phyloP scores from a whole-genome alignment of 2,797 vertebrate species.

The Lepilemur septentrionalis region DNA sequence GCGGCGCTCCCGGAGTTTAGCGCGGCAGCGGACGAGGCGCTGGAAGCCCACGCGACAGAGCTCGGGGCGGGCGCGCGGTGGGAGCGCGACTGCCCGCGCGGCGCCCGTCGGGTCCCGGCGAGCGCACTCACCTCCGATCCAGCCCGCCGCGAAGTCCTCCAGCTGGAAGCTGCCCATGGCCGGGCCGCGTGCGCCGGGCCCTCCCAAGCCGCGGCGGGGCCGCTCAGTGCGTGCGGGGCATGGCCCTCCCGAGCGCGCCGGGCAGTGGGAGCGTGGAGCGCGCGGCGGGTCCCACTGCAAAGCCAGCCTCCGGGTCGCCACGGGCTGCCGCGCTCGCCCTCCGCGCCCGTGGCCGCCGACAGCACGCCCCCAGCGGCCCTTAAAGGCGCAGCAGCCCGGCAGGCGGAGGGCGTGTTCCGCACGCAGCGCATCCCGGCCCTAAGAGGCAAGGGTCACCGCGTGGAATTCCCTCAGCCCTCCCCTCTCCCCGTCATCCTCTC shows the following conservation, averaged over 20 bases:
- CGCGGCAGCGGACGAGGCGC: too few relatives aligned
- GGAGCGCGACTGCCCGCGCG: too few relatives aligned
- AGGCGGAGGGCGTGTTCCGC: fast-evolving
- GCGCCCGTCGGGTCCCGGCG: background rate
- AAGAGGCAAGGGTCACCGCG: background rate
- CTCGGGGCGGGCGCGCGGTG: fast-evolving
- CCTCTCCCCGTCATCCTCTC: too few relatives aligned
- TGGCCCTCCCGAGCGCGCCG: background rate
- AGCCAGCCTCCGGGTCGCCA: background rate
- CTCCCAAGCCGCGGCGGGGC: background rate
- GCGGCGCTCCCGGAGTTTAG: background rate
- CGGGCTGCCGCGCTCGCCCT: background rate
- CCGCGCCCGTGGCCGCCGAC: constrained; percentile 14
- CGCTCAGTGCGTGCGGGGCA: constrained; percentile 35
- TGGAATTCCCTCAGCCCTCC: background rate
- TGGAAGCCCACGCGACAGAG: background rate
- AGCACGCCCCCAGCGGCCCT: constrained; percentile 70
- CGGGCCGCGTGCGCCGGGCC: background rate
- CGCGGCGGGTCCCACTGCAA: background rate
- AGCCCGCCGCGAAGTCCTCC: constrained; percentile 94
- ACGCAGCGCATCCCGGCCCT: background rate
- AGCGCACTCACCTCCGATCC: constrained; percentile 92
- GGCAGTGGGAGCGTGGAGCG: background rate
- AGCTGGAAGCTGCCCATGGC: constrained; percentile 86
- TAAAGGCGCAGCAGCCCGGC: constrained; percentile 74